Evolutionary conservation across 2,797 vertebrate genomes (phyloP), one percentile per base, ranked within the genome.

Genomic region (Gymnothorax reevesii): DNA sequence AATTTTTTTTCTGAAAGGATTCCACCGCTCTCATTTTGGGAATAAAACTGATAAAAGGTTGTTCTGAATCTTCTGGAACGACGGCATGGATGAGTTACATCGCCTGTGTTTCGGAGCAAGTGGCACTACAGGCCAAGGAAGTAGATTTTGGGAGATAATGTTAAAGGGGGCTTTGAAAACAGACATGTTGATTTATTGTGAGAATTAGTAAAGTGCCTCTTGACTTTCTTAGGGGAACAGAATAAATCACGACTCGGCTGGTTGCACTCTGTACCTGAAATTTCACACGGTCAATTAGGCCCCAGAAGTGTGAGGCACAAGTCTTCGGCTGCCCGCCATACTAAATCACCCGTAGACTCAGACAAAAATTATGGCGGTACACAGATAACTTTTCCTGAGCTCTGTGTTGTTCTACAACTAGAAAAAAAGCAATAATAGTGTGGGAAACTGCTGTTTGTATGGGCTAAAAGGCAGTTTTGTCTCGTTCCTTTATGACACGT

Each of bases 131-230:
- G 82, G 57, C 87, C 60, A 69, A 80, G 83, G 89, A 57, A 85
- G 86, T 87, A 89, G 86, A 89, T 91, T 89, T 88, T 84, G 73
- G 86, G 54, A 88, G 87, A 89, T 88, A 86, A 57, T n/a, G 55
- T 84, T 79, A 88, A 90, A 90, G 88, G 84, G 84, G 86, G 80
- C 90, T 92, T 87, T 92, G 88, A 91, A 89, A 89, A 86, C 87
- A 87, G 91, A 89, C 92, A 88, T 82, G 88, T 89, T 93, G 93
- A 94, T 94, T 92, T 93, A 94, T 94, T 89, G 89, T 89, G 87
- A 90, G 84, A 92, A 93, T 94, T 93, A 92, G 87, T 85, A 86
- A 87, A 90, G 80, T 87, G 90, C 89, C 91, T 88, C 90, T 90
- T 91, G 89, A 91, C 88, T 91, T 92, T 82, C 89, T 88, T 85